Evolutionary conservation across 2,113 vertebrate genomes (phyloP).

Genomic region (Aspiorhynchus laticeps): DNA sequence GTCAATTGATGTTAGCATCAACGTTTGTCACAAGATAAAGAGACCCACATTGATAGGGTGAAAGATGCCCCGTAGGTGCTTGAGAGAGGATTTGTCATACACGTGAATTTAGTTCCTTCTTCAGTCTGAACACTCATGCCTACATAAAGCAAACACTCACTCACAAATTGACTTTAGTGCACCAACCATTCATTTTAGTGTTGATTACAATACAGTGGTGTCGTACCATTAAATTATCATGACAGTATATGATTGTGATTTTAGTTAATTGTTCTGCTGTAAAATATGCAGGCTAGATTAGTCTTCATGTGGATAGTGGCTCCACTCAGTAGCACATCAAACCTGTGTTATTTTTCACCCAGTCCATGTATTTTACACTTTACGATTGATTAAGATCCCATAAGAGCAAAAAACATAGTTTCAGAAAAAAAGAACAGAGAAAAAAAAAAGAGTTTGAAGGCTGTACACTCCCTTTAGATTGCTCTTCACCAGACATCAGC

Average conservation of each 20-base stretch:
- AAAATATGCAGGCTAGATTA: neutral
- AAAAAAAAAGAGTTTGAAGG: slow-evolving; percentile 60
- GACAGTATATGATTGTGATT: neutral
- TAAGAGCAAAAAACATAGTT: slow-evolving; percentile 56
- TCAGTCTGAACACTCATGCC: neutral
- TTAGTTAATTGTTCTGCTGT: neutral
- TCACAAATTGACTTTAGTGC: neutral
- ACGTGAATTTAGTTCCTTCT: neutral
- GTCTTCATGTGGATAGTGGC: neutral
- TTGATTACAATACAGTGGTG: neutral
- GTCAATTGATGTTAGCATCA: neutral
- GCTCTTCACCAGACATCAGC: slow-evolving; percentile 75
- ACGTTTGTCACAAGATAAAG: neutral
- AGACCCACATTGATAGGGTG: neutral
- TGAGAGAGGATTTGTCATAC: slow-evolving; percentile 12
- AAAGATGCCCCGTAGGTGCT: neutral
- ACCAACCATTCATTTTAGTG: neutral
- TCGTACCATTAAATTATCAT: neutral
- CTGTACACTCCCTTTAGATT: slow-evolving; percentile 71
- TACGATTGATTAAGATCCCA: slow-evolving; percentile 73
- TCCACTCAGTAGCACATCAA: neutral
- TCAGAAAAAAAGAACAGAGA: slow-evolving; percentile 66
- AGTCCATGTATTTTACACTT: slow-evolving; percentile 60
- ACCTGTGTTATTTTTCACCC: neutral
- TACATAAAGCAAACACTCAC: neutral